Evolutionary conservation across 2,797 vertebrate genomes (phyloP).

Genomic region (Eremophila alpestris): DNA sequence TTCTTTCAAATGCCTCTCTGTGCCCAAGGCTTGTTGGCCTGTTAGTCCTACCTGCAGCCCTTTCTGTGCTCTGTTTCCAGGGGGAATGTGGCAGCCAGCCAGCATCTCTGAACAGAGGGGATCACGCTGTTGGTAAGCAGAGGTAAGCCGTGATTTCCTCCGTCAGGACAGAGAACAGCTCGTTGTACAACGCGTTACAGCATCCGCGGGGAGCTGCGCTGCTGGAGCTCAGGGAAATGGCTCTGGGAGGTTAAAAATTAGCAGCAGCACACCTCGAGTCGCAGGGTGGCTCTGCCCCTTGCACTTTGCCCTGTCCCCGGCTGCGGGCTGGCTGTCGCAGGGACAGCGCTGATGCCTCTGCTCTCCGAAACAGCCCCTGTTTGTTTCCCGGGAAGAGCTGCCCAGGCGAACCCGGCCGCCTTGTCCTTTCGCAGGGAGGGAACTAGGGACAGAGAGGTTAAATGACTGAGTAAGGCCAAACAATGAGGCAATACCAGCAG

Average conservation of each 20-base stretch:
- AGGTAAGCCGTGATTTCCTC: background rate
- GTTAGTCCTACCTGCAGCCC: background rate
- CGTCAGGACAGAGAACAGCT: background rate
- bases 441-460: background rate
- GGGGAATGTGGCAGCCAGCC: background rate
- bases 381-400: background rate
- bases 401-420: background rate
- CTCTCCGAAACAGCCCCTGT: rapidly evolving
- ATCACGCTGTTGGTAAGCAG: background rate
- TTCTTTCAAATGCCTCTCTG: background rate
- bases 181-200: rapidly evolving
- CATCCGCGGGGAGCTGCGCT: background rate
- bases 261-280: background rate
- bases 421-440: background rate
- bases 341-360: background rate
- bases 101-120: rapidly evolving
- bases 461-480: background rate
- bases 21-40: background rate
- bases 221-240: background rate
- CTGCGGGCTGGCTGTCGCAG: background rate
- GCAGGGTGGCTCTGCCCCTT: background rate
- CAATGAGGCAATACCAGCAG: background rate
- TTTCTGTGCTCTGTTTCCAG: background rate
- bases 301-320: background rate
- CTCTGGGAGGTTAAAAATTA: background rate